Base-by-base conservation (phyloP, 2,888 invertebrate species). In the Heliconius hortense region DNA sequence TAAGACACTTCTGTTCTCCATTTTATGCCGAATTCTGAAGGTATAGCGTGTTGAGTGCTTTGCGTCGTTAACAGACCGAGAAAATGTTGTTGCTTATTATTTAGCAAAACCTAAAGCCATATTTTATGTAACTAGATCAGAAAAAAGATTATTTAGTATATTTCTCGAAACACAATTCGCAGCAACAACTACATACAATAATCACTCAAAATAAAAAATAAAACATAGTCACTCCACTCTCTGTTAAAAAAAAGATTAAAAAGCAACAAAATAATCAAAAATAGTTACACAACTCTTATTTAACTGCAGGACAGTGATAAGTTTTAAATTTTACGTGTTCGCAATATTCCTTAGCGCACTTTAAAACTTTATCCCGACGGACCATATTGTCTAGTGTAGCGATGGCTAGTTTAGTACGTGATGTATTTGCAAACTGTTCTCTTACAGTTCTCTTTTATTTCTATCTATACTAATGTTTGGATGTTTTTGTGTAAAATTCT, bases 371-470 rank as follows among this genome's bases (percentile, higher is more conserved):
- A 39, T 39, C 70, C 70, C 70, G 10, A 24, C 35, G 70, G 70
- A 39, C 70, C 70, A 4, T 71, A 71, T 71, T 59, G 70, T 70
- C 59, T 70, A 35, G 56, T 69, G 28, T 71, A 71, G 59, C 70
- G 59, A 39, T 71, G 24, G 59, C 70, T 60, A 56, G 70, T 21
- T 59, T 70, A 59, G 70, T 35, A 71, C 70, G 70, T 71, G 70
- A 71, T 24, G 39, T 71, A 60, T 71, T 60, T 71, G 39, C 39
- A 39, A 60, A 71, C 60, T 71, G 24, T 71, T 26, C 60, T 71
- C 53, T 69, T 69, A 28, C 53, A 18, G 21, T 21, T 68, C 28
- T 26, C 24, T 66, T 31, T 69, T 53, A 31, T 53, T 53, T 68
- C 53, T 28, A 13, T 53, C 21, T 21, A 13, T 64, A 64, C n/a